phyloP scores from a whole-genome alignment of 92 coral and sea anemone species.

The Phymanthus crucifer region DNA sequence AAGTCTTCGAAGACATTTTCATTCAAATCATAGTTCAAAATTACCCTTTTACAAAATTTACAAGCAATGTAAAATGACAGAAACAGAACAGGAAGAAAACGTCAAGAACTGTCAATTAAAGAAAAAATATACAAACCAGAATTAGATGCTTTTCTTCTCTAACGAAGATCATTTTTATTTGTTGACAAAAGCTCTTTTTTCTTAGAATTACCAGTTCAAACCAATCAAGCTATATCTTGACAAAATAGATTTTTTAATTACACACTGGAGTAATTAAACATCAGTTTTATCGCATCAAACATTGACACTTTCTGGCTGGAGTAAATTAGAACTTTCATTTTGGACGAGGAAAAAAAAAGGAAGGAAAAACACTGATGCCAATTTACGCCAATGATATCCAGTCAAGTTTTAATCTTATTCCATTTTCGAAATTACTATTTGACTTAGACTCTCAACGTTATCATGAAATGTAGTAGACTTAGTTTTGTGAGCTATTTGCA shows the following conservation, averaged over 20 bases:
- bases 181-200: neutral
- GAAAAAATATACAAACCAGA: too few species aligned
- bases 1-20: too few species aligned
- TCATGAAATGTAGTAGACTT: neutral
- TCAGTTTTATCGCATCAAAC: conserved; percentile 13
- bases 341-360: neutral
- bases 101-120: neutral
- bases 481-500: neutral
- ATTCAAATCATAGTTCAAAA: too few species aligned
- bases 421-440: too few species aligned
- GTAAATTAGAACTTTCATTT: conserved; percentile 18
- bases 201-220: neutral
- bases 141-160: too few species aligned
- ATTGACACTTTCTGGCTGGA: conserved; percentile 17
- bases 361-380: neutral
- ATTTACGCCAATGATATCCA: neutral
- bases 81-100: neutral
- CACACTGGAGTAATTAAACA: conserved; percentile 22
- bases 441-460: neutral
- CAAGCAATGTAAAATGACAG: neutral
- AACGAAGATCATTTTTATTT: too few species aligned
- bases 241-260: conserved; percentile 26
- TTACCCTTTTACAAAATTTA: too few species aligned
- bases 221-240: conserved; percentile 8
- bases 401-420: too few species aligned